phyloP scores from a whole-genome alignment of 2,797 vertebrate species.

The Petrocephalus sullivani region DNA sequence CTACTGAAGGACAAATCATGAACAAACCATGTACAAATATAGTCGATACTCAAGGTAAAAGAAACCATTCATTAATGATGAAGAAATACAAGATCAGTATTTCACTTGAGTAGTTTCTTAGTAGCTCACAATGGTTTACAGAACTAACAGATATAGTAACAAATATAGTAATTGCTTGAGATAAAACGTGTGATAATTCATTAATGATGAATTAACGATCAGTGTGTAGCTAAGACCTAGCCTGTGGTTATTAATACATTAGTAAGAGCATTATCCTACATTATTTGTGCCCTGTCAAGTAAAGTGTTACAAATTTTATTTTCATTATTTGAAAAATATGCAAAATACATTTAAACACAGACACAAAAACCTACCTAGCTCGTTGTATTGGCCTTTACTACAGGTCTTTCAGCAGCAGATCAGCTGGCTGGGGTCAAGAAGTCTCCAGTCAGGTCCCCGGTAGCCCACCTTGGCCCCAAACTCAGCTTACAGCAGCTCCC shows the following conservation, averaged over 20 bases:
- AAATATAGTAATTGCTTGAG: background rate
- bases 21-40: background rate
- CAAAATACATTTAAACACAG: background rate
- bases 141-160: background rate
- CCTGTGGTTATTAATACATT: background rate
- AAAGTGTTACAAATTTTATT: background rate
- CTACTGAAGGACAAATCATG: background rate
- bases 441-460: conserved; percentile 63
- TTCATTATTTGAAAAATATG: background rate
- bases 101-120: background rate
- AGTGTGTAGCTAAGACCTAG: background rate
- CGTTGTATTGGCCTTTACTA: background rate
- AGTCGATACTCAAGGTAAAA: background rate
- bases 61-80: background rate
- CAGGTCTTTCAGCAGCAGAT: conserved; percentile 70
- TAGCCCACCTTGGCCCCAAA: conserved; percentile 72
- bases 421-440: conserved; percentile 59
- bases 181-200: background rate
- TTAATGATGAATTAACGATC: background rate
- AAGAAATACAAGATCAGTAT: background rate
- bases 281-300: background rate
- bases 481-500: conserved; percentile 82
- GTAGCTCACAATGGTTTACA: background rate
- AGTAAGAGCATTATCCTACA: background rate
- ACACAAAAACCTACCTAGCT: background rate